These are phyloP conservation scores for Spondyliosoma cantharus DNA, from an alignment of 2,797 vertebrate species.

Conservation along the genomic window DNA sequence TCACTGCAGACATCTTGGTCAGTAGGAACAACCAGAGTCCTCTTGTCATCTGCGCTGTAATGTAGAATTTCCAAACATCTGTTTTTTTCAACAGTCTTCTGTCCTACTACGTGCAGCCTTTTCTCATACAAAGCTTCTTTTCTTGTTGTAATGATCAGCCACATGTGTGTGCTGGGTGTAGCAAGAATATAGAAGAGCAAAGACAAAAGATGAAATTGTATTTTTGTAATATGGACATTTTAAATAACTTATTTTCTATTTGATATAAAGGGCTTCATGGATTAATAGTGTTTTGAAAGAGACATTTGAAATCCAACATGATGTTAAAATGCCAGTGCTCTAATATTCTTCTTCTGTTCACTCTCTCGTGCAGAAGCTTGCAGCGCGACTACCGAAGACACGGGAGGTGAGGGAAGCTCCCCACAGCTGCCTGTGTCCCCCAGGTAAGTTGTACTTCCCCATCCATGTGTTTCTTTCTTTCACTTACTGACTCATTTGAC, in stretches of 20 bases:
- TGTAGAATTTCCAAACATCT: too few relatives aligned
- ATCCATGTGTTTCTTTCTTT: background rate
- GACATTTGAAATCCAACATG: background rate
- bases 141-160: too few relatives aligned
- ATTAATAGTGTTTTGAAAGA: background rate
- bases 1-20: too few relatives aligned
- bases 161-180: too few relatives aligned
- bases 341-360: background rate
- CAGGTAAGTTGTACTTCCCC: constrained; percentile 74
- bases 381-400: constrained; percentile 79
- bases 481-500: background rate
- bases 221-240: background rate
- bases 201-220: too few relatives aligned
- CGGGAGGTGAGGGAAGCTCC: constrained; percentile 80
- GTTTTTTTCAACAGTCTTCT: too few relatives aligned
- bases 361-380: constrained; percentile 79
- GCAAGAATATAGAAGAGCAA: too few relatives aligned
- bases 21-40: too few relatives aligned
- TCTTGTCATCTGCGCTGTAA: too few relatives aligned
- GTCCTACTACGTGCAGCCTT: too few relatives aligned
- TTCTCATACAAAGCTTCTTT: too few relatives aligned
- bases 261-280: background rate
- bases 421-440: constrained; percentile 84
- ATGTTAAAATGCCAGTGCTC: background rate
- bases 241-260: background rate